These are phyloP conservation scores for Peromyscus melanophrys DNA, from an alignment of 2,797 vertebrate species.

Conservation along the genomic window DNA sequence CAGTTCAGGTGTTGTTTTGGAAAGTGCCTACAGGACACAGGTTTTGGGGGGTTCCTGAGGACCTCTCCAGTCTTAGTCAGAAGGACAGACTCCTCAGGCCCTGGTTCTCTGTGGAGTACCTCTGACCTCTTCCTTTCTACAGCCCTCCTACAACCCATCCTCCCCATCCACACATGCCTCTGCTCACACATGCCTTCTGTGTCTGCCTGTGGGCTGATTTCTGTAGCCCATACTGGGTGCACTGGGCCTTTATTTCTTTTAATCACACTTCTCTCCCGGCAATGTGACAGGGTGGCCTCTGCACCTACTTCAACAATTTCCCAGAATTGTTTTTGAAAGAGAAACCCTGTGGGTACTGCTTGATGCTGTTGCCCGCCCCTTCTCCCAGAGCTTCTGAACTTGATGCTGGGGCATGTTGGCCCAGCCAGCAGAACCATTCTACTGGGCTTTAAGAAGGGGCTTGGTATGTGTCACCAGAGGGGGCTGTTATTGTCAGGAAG, in stretches of 20 bases:
- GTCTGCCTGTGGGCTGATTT: neutral
- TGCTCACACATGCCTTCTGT: no score
- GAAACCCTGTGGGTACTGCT: neutral
- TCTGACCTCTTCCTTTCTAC: no score
- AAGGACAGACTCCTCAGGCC: neutral
- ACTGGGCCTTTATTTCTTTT: neutral
- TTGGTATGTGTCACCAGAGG: neutral
- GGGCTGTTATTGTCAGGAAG: neutral
- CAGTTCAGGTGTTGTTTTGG: neutral
- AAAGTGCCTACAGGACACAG: neutral
- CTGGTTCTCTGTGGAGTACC: neutral
- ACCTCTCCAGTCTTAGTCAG: neutral
- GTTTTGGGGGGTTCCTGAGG: neutral
- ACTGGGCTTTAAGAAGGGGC: neutral
- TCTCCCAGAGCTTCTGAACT: neutral
- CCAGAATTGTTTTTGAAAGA: neutral
- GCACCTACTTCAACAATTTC: neutral
- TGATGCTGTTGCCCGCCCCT: accelerated
- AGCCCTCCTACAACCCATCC: neutral
- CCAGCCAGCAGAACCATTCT: neutral
- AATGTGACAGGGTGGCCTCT: neutral
- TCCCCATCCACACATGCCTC: neutral
- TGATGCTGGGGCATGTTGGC: neutral
- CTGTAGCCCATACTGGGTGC: neutral
- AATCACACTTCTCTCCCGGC: neutral